phyloP scores from a whole-genome alignment of 2,113 vertebrate species.

The Phalacrocorax aristotelis region DNA sequence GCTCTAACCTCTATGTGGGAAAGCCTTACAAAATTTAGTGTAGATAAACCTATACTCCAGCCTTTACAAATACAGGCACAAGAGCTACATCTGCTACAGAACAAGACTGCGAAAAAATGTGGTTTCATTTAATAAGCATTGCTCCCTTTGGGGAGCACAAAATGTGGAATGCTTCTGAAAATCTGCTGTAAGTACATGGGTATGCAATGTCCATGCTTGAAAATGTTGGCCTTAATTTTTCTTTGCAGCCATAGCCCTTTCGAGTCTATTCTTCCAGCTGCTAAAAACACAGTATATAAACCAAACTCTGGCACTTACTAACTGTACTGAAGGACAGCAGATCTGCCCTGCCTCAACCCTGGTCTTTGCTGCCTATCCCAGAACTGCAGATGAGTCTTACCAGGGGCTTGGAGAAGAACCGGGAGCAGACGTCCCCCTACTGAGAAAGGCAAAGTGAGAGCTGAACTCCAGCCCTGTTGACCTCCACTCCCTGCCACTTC shows the following conservation, averaged over 20 bases:
- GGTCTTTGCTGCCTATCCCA: accelerated
- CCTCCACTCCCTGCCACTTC: background rate
- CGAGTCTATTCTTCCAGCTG: background rate
- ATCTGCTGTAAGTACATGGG: background rate
- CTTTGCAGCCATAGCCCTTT: background rate
- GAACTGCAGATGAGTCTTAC: accelerated
- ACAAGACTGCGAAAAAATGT: background rate
- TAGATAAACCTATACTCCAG: background rate
- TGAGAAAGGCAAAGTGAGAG: background rate
- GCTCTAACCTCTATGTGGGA: background rate
- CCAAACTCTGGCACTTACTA: background rate
- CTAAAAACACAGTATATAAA: background rate
- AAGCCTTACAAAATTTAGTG: background rate
- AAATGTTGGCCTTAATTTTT: background rate
- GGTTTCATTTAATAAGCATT: background rate
- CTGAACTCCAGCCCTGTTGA: background rate
- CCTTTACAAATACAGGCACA: background rate
- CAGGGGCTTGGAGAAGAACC: background rate
- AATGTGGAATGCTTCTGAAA: background rate
- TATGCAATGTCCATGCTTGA: background rate
- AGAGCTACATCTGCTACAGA: background rate
- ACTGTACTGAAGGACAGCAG: background rate
- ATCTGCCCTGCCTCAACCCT: background rate
- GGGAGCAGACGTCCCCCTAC: background rate
- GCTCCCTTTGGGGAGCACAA: background rate